Conservation (phyloP, 2,113 vertebrate genomes). For the Hypocryptadius cinnamomeus region DNA sequence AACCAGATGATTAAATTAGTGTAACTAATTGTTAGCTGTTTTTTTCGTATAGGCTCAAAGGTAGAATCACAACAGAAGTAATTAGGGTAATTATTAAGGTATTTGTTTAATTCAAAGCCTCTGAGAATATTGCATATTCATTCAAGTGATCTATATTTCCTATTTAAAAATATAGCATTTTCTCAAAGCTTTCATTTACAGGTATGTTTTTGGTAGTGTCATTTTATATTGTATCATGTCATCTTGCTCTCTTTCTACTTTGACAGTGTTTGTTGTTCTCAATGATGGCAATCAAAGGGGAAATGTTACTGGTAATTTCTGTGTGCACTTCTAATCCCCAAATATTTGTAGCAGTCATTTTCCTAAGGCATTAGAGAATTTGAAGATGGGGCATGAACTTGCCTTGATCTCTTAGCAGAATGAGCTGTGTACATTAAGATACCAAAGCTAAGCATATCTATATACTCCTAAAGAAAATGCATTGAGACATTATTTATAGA, state of each 20-base stretch:
- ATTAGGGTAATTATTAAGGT: conserved; percentile 67
- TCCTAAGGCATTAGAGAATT: not conserved
- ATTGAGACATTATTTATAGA: not conserved
- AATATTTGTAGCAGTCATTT: conserved; percentile 37
- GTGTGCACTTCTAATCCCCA: not conserved
- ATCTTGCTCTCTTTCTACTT: not conserved
- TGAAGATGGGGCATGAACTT: not conserved
- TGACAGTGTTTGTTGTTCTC: conserved; percentile 45
- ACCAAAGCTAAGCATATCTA: not conserved
- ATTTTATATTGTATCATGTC: not conserved
- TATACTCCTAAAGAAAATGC: not conserved
- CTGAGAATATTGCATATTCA: conserved; percentile 42
- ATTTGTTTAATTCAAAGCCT: conserved; percentile 58
- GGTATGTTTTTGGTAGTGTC: not conserved
- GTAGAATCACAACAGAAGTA: conserved; percentile 65
- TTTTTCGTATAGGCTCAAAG: conserved; percentile 65
- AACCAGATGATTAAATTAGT: conserved; percentile 35
- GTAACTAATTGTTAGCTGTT: conserved; percentile 57
- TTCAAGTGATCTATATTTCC: conserved; percentile 33
- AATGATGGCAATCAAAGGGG: conserved; percentile 33
- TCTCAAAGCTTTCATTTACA: conserved; percentile 19
- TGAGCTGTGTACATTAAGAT: not conserved
- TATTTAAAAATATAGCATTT: not conserved
- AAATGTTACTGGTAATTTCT: conserved; percentile 43
- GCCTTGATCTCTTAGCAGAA: not conserved